Base-by-base conservation (phyloP, 2,797 vertebrate genomes). In the Sebastes matsubarae region DNA sequence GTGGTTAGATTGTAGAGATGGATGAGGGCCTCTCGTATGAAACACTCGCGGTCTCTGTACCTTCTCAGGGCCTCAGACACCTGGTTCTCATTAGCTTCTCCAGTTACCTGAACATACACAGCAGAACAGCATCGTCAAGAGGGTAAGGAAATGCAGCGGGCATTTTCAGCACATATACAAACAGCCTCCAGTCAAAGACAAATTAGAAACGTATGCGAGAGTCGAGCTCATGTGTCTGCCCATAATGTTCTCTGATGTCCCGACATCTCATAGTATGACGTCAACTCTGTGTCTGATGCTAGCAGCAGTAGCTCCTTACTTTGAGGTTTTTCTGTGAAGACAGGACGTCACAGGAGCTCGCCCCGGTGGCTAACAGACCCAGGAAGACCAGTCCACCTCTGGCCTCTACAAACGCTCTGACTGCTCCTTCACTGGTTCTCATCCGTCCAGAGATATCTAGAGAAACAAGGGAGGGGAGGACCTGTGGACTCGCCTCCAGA, bases 361-460 rank as follows among this genome's bases (percentile, higher is more conserved):
- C 96, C 0, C 97, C 97, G 0, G 98, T 99, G 79, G 97, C 97
- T 24, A 99, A 92, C 86, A 99, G 94, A 14, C 98, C 98, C 58
- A 99, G 91, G 89, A 99, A 99, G 81, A 97, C 93, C 92, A 99
- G 96, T 2, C 94, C 94, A 54, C 94, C 94, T 16, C 97, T 95
- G 29, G 95, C 94, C 80, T 97, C 93, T 82, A 98, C 93, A 80
- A 99, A 99, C 0, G 94, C 95, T 86, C 93, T 92, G 2, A 99
- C 91, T 4, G 96, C 95, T 77, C 95, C 95, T 76, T 98, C 97
- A 0, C 94, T 96, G 73, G 98, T 94, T 10, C 80, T 83, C 79
- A 96, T 97, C 82, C 98, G 94, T 61, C 98, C 98, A 2, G 98
- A 99, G 88, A 99, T 96, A 81, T 99, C 98, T 70, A 99, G 87